These are phyloP conservation scores for Brotogeris chrysoptera DNA, from an alignment of 2,797 vertebrate species.

Conservation along the genomic window DNA sequence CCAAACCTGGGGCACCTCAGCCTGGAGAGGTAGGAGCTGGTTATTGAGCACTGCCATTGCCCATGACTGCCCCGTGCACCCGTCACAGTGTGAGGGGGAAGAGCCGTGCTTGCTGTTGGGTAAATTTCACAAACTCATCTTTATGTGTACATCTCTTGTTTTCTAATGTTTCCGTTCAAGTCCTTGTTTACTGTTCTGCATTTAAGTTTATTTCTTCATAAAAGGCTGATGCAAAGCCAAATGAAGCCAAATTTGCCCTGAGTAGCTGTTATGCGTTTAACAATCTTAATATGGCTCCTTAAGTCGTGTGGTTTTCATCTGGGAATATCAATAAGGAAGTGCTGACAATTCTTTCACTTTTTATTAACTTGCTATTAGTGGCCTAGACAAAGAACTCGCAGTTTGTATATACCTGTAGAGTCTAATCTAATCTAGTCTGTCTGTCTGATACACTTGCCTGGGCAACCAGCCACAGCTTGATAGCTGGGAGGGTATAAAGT, in stretches of 20 bases:
- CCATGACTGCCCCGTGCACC: accelerated
- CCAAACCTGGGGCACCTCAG: background rate
- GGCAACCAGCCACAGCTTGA: conserved; percentile 13
- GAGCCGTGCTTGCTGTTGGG: accelerated
- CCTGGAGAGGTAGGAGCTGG: background rate
- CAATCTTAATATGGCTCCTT: background rate
- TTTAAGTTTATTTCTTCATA: background rate
- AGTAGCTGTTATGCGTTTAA: conserved; percentile 14
- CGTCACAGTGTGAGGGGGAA: accelerated
- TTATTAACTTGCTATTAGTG: conserved; percentile 36
- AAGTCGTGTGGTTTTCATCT: background rate
- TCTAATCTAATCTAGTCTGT: background rate
- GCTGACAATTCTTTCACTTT: conserved; percentile 31
- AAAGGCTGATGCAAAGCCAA: background rate
- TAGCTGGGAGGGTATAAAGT: background rate
- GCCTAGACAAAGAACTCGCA: background rate
- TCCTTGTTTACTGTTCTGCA: background rate
- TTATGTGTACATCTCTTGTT: background rate
- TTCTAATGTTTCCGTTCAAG: background rate
- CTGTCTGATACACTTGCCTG: background rate
- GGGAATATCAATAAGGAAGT: conserved; percentile 1
- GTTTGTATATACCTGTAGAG: background rate
- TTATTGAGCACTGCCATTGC: background rate
- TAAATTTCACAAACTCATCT: background rate
- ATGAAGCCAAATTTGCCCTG: background rate